Percentiles rank a stretch among this genome's conserved stretches.
phyloP scores from a whole-genome alignment of 2,113 vertebrate genomes.

The Cynoglossus semilaevis region DNA sequence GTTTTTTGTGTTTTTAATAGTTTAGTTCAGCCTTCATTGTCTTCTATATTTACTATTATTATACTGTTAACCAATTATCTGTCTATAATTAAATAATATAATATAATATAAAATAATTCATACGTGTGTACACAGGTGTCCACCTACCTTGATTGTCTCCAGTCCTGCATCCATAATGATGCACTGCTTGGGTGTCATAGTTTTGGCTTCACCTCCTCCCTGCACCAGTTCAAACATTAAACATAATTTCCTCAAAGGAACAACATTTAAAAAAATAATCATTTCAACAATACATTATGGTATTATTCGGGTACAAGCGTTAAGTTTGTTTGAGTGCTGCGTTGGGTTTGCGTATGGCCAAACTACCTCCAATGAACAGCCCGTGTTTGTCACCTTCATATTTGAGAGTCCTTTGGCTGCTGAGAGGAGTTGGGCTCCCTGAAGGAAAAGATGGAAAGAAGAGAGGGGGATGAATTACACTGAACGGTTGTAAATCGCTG shows the following conservation, averaged over 20 bases:
- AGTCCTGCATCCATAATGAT: slow-evolving; percentile 87
- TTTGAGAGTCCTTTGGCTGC: slow-evolving; percentile 97
- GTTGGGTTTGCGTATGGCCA: too few relatives aligned
- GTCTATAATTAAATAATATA: too few relatives aligned
- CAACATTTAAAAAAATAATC: neutral
- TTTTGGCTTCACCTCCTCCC: slow-evolving; percentile 88
- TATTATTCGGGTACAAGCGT: too few relatives aligned
- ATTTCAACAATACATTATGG: too few relatives aligned
- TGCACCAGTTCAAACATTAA: slow-evolving; percentile 51
- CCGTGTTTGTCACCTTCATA: slow-evolving; percentile 83
- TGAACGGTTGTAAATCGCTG: too few relatives aligned
- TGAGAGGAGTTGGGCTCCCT: slow-evolving; percentile 93
- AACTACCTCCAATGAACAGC: neutral
- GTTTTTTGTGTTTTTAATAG: too few relatives aligned
- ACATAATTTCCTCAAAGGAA: neutral
- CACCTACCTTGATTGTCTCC: slow-evolving; percentile 90
- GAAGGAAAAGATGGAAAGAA: slow-evolving; percentile 21
- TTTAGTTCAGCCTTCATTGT: too few relatives aligned
- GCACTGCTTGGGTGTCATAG: slow-evolving; percentile 92
- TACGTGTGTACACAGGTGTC: neutral
- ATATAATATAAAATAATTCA: too few relatives aligned
- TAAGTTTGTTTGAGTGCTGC: too few relatives aligned
- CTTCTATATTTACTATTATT: too few relatives aligned
- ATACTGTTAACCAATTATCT: too few relatives aligned
- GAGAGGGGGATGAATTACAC: too few relatives aligned